These are phyloP conservation scores for Palythoa grandiflora DNA, from an alignment of 92 coral and sea anemone genomes.

Conservation along the genomic window DNA sequence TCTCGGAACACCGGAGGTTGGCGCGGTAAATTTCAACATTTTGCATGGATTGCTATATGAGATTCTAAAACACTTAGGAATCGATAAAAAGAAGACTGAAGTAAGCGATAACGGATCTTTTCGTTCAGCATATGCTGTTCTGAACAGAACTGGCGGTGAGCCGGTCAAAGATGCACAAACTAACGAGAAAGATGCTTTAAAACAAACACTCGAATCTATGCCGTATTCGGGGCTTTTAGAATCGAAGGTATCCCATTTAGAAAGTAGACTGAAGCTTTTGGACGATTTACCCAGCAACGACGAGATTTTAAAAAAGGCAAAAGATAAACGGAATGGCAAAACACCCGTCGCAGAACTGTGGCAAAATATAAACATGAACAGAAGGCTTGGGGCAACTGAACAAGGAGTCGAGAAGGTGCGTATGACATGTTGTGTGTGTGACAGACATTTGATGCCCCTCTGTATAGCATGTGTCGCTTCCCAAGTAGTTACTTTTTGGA, in stretches of 20 bases:
- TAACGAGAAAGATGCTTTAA: conserved; percentile 47
- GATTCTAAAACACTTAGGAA: conserved; percentile 89
- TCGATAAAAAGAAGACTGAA: conserved; percentile 84
- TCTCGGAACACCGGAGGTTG: conserved; percentile 93
- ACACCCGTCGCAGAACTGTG: conserved; percentile 97
- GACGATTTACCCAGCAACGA: conserved; percentile 93
- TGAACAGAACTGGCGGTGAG: conserved; percentile 45
- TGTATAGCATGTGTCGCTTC: not conserved
- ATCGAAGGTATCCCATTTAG: conserved; percentile 80
- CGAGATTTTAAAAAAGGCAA: conserved; percentile 88
- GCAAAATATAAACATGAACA: conserved; percentile 96
- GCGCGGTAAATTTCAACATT: conserved; percentile 96
- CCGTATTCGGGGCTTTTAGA: conserved; percentile 75
- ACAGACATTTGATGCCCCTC: not conserved
- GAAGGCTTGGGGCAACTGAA: conserved; percentile 96
- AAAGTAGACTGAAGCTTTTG: conserved; percentile 76
- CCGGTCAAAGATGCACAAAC: conserved; percentile 33
- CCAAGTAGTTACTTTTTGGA: not conserved
- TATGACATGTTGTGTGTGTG: not conserved
- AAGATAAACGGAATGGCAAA: conserved; percentile 75
- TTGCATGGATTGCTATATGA: conserved; percentile 94
- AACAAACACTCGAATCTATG: conserved; percentile 17
- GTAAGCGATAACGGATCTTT: conserved; percentile 81
- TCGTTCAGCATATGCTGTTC: conserved; percentile 76
- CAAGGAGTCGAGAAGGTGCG: conserved; percentile 95